Conservation (phyloP, 2,797 vertebrate genomes). For the Yasuhikotakia modesta region DNA sequence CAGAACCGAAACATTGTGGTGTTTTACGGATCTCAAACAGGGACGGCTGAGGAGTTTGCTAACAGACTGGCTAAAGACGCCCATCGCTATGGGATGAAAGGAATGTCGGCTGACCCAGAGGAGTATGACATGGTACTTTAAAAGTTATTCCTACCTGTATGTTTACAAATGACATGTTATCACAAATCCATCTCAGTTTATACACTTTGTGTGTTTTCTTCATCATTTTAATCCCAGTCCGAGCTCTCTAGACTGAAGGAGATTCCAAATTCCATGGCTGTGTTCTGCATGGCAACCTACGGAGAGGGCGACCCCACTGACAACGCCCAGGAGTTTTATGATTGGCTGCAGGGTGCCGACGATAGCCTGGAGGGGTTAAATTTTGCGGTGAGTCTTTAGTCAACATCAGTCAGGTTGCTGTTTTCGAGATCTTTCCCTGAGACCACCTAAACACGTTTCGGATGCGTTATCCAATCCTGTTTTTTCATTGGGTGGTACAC, state of each 20-base stretch:
- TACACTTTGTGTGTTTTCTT: neutral
- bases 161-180: neutral
- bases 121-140: constrained; percentile 83
- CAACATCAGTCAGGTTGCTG: neutral
- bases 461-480: neutral
- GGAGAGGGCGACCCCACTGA: constrained; percentile 86
- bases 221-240: constrained; percentile 68
- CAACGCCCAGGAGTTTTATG: constrained; percentile 85
- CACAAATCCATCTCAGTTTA: no score
- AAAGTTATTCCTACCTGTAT: neutral
- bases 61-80: constrained; percentile 83
- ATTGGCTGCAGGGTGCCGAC: constrained; percentile 82
- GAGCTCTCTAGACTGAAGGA: constrained; percentile 80
- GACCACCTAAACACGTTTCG: neutral
- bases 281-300: constrained; percentile 88
- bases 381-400: constrained; percentile 73
- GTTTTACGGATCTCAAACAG: constrained; percentile 87
- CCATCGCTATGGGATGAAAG: constrained; percentile 82
- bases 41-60: constrained; percentile 85
- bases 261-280: constrained; percentile 80
- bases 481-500: constrained; percentile 4
- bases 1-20: constrained; percentile 81
- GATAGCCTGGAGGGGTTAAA: constrained; percentile 78
- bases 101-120: constrained; percentile 83
- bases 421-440: no score